Conservation (phyloP, 2,113 vertebrate genomes). For the Oxyura jamaicensis region DNA sequence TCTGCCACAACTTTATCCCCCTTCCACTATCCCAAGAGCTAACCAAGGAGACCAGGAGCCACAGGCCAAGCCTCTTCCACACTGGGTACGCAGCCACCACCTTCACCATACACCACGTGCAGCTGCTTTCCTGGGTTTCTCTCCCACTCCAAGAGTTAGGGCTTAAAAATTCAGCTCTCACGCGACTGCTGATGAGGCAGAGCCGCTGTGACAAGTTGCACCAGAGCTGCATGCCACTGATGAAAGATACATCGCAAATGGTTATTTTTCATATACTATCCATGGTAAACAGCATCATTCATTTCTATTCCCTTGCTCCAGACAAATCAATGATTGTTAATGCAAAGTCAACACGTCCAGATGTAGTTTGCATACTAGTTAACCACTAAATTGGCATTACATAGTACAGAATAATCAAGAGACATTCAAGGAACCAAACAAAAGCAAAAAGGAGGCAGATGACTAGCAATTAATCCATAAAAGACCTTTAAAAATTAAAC, state of each 20-base stretch:
- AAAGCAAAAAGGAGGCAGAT: conserved; percentile 57
- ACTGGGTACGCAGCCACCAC: accelerated
- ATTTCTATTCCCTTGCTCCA: conserved; percentile 56
- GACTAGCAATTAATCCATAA: conserved; percentile 66
- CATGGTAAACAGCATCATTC: conserved; percentile 51
- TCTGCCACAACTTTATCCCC: not conserved
- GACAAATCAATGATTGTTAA: conserved; percentile 70
- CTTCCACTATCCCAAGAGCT: not conserved
- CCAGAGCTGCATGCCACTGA: not conserved
- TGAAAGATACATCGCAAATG: not conserved
- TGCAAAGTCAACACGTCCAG: conserved; percentile 69
- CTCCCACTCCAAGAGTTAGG: not conserved
- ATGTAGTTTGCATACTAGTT: conserved; percentile 67
- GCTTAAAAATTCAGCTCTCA: not conserved
- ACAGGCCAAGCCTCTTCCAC: not conserved
- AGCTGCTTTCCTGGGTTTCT: not conserved
- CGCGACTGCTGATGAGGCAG: accelerated
- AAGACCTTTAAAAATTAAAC: conserved; percentile 55
- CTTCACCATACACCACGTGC: not conserved
- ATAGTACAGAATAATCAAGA: conserved; percentile 66
- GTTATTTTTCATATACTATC: conserved; percentile 44
- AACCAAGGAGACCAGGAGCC: not conserved
- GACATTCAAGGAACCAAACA: conserved; percentile 60
- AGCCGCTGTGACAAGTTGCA: not conserved
- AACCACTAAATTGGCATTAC: conserved; percentile 68